Conservation (phyloP, 2,797 vertebrate genomes). For the Peromyscus eremicus region DNA sequence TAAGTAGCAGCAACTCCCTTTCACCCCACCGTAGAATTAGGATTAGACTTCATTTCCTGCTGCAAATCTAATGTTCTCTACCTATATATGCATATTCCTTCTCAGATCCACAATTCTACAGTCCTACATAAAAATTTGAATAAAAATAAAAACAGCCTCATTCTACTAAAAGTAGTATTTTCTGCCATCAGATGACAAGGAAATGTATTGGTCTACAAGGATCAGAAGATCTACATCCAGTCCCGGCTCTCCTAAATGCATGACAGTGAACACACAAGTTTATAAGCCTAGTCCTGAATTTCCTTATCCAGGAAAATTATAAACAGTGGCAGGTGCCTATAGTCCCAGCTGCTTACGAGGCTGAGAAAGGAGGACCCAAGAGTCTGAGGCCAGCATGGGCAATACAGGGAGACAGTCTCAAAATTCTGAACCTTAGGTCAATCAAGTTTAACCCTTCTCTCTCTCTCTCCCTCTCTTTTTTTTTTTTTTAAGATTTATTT, state of each 20-base stretch:
- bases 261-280: constrained; percentile 47
- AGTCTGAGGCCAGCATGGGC: not conserved
- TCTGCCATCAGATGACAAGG: constrained; percentile 10
- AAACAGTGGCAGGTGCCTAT: not conserved
- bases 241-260: constrained; percentile 7
- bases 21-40: not conserved
- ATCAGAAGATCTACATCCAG: not conserved
- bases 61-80: constrained; percentile 17
- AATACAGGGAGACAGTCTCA: not conserved
- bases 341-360: not conserved
- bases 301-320: constrained; percentile 29
- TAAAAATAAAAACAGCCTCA: constrained; percentile 54
- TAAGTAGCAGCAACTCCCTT: constrained; percentile 61
- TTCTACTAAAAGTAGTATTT: constrained; percentile 52
- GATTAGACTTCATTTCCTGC: constrained; percentile 57
- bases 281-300: constrained; percentile 22
- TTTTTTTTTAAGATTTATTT: not conserved
- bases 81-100: constrained; percentile 12
- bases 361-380: not conserved
- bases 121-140: constrained; percentile 53
- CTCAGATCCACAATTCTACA: constrained; percentile 17
- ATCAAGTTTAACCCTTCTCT: not conserved
- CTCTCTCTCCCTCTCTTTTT: not conserved
- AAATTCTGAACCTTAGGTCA: not conserved
- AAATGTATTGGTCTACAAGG: not conserved